Conservation (phyloP, 1,140 invertebrate genomes). For the Drosophila arawakana region DNA sequence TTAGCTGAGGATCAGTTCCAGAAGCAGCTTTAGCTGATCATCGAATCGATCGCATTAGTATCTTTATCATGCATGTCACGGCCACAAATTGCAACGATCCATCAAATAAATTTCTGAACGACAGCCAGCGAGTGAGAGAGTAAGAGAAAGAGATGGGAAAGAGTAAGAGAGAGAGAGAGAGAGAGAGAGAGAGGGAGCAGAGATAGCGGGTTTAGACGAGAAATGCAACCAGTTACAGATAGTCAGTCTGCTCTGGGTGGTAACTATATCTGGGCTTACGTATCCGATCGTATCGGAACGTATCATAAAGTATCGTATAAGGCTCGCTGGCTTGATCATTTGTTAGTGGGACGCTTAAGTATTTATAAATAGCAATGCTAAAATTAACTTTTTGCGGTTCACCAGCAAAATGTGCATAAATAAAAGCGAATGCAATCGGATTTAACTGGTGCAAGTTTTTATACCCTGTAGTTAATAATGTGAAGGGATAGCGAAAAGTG, state of each 20-base stretch:
- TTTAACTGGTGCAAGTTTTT: constrained; percentile 53
- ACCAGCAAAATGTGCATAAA: constrained; percentile 52
- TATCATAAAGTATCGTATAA: constrained; percentile 56
- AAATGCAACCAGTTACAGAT: constrained; percentile 66
- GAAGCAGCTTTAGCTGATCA: constrained; percentile 42
- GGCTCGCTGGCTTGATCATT: constrained; percentile 66
- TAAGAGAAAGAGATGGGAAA: background rate
- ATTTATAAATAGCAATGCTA: constrained; percentile 80
- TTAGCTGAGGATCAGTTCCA: constrained; percentile 26
- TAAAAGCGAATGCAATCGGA: constrained; percentile 62
- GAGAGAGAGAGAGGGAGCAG: background rate
- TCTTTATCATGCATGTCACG: constrained; percentile 77
- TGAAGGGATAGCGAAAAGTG: background rate
- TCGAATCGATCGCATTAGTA: constrained; percentile 78
- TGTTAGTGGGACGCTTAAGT: constrained; percentile 71
- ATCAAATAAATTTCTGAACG: constrained; percentile 62
- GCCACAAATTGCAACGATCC: constrained; percentile 78
- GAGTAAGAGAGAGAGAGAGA: background rate
- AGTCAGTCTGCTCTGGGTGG: constrained; percentile 39
- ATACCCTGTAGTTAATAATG: background rate
- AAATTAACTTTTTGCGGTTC: constrained; percentile 81
- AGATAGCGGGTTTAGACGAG: background rate
- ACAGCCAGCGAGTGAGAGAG: constrained; percentile 2
- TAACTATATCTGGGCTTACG: constrained; percentile 78
- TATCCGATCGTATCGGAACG: constrained; percentile 53